Evolutionary conservation across 2,113 vertebrate genomes (phyloP).

Genomic region (Noturus placidus): DNA sequence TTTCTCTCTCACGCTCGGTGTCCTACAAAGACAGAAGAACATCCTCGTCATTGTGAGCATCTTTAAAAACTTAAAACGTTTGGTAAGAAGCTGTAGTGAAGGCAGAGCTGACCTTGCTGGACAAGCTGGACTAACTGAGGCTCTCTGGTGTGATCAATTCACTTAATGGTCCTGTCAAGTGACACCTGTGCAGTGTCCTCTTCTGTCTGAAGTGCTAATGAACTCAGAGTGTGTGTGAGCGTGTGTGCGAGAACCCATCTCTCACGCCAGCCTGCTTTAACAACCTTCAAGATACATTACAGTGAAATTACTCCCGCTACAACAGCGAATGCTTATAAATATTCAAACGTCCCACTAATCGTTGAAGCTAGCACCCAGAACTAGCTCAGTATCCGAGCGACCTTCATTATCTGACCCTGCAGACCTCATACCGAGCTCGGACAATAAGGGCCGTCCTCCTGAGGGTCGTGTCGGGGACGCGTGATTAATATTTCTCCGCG

Average conservation of each 20-base stretch:
- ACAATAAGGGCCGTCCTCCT: conserved; percentile 58
- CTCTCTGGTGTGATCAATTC: conserved; percentile 74
- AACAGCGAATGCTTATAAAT: neutral
- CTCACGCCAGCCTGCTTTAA: conserved; percentile 9
- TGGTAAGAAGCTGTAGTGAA: conserved; percentile 51
- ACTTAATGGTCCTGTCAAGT: conserved; percentile 80
- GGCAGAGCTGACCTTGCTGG: conserved; percentile 71
- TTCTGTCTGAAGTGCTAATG: conserved; percentile 77
- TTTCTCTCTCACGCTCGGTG: neutral
- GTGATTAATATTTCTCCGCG: conserved; percentile 77
- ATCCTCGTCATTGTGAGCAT: neutral
- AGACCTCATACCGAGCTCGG: conserved; percentile 32
- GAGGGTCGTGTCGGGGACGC: conserved; percentile 55
- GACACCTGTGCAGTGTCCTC: conserved; percentile 77
- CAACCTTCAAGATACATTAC: conserved; percentile 23
- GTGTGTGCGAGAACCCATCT: conserved; percentile 33
- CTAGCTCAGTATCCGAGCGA: neutral
- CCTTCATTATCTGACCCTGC: neutral
- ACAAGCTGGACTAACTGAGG: conserved; percentile 64
- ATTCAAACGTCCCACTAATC: neutral
- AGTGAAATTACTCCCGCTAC: neutral
- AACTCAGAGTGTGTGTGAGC: conserved; percentile 64
- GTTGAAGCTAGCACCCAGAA: neutral
- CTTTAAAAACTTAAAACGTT: conserved; percentile 4
- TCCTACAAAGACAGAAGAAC: conserved; percentile 1